Base-by-base conservation (phyloP, 2,797 vertebrate species). In the Fistularia tabacaria region DNA sequence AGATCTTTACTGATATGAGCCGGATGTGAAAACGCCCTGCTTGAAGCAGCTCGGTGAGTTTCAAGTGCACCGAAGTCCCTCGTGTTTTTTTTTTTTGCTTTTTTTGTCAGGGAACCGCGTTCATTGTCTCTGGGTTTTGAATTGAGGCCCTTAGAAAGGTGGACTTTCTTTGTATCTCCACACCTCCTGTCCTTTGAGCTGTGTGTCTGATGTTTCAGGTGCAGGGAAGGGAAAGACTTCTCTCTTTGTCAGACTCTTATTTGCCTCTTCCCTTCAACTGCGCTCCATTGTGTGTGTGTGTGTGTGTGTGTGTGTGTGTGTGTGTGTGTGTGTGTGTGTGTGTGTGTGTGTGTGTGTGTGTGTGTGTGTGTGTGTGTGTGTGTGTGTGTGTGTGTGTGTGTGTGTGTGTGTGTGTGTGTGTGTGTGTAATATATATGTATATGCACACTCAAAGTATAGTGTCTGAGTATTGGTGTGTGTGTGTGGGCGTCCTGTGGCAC, bases 401-500 rank as follows among this genome's bases (percentile, higher is more conserved):
- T 5, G 2, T 25, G 25, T 83, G 76, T 87, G 70, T 25, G 25
- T 25, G 25, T 25, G 25, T 25, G 25, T 25, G 25, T 5, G 2
- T 25, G 25, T 83, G 76, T 87, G 70, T n/a, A 25, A 25, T 25
- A 63, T 7, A 8, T 66, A 54, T 55, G 14, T 0, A 42, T 25
- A 25, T 25, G 25, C 25, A 25, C 25, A 25, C 25, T 5, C 2
- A 40, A 40, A 54, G 52, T 49, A 36, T 59, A 56, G 14, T 25
- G 3, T 49, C 47, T 43, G 8, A 49, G 51, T 46, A 14, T 54
- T 42, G 74, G 79, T 75, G 66, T 73, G 74, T 75, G 66, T 73
- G 74, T 74, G 78, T 80, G 82, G 76, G 80, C 56, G 80, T 85
- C 73, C 79, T 79, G 51, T 79, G 82, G 81, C 73, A 81, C 76